Conservation (phyloP, 2,797 vertebrate species). For the Lemur catta region DNA sequence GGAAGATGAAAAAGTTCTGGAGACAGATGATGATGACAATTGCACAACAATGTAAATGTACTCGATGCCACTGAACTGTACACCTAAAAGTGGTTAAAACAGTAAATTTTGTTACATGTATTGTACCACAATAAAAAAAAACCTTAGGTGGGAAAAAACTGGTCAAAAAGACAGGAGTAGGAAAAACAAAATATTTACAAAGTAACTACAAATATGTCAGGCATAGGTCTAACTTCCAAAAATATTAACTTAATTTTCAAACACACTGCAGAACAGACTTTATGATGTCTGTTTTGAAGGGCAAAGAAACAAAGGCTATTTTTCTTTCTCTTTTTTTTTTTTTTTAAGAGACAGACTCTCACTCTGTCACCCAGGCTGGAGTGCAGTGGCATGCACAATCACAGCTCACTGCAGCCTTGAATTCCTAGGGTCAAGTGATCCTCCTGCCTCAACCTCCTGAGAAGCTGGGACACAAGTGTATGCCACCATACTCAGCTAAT, state of each 20-base stretch:
- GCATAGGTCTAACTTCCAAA: not conserved
- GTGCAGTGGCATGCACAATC: too few relatives aligned
- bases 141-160: not conserved
- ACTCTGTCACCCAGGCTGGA: too few relatives aligned
- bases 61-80: not conserved
- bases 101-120: not conserved
- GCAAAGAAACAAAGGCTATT: not conserved
- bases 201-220: not conserved
- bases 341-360: too few relatives aligned
- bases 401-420: too few relatives aligned
- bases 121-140: not conserved
- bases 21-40: not conserved
- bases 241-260: conserved; percentile 18
- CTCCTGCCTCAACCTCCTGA: too few relatives aligned
- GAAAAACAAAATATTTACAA: not conserved
- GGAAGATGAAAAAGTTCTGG: not conserved
- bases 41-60: not conserved
- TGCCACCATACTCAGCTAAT: too few relatives aligned
- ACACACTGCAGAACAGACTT: not conserved
- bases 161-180: not conserved
- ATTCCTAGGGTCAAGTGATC: too few relatives aligned
- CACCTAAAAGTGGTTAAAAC: not conserved
- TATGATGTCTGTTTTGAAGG: not conserved
- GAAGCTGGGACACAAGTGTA: too few relatives aligned
- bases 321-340: too few relatives aligned